A percentile compares a stretch with the other conserved stretches of the same genome.
These are phyloP conservation scores for Tokudaia muenninki DNA, from an alignment of 2,797 vertebrate genomes.

Conservation along the genomic window DNA sequence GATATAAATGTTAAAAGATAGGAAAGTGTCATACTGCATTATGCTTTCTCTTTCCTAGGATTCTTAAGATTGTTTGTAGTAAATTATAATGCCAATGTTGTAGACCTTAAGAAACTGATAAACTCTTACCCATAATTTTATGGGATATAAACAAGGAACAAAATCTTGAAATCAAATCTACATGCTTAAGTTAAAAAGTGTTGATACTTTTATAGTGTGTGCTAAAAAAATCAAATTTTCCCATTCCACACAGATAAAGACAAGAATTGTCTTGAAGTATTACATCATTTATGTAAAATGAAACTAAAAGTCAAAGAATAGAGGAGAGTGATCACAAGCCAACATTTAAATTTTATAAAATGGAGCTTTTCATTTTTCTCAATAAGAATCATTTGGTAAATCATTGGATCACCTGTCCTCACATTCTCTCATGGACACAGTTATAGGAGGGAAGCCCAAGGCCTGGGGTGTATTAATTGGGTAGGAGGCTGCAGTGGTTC, in stretches of 20 bases:
- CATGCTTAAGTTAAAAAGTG: background rate
- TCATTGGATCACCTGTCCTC: background rate
- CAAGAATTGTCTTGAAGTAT: constrained; percentile 10
- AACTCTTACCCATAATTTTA: constrained; percentile 15
- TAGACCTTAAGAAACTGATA: background rate
- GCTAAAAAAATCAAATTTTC: background rate
- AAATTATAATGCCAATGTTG: background rate
- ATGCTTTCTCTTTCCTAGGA: constrained; percentile 11
- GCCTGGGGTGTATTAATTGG: background rate
- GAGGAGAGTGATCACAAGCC: background rate
- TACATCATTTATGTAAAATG: constrained; percentile 36
- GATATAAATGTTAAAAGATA: background rate
- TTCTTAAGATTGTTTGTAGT: constrained; percentile 52
- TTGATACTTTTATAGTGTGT: constrained; percentile 25
- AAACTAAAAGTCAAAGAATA: constrained; percentile 45
- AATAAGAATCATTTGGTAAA: constrained; percentile 20
- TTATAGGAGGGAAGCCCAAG: constrained; percentile 22
- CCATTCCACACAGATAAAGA: background rate
- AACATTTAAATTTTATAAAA: background rate
- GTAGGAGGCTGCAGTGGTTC: background rate
- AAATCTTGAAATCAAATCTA: constrained; percentile 21
- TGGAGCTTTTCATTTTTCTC: constrained; percentile 29
- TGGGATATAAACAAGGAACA: background rate
- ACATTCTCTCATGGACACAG: background rate
- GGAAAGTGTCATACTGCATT: background rate